These are phyloP conservation scores for Spongilla lacustris DNA, from an alignment of 37 sponge, comb jelly and placozoan genomes.

Conservation along the genomic window DNA sequence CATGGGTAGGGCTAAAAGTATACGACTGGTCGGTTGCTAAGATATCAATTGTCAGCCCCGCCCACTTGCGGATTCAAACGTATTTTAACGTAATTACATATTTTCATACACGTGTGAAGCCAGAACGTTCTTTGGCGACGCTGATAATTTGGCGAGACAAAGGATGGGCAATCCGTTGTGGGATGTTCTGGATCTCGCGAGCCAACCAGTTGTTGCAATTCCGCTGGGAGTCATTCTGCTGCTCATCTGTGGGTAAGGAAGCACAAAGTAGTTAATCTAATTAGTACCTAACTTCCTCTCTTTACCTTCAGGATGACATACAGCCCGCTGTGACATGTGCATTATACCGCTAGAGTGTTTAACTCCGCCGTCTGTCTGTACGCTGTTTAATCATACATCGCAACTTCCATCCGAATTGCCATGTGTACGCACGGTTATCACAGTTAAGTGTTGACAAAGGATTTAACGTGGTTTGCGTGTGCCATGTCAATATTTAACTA, in stretches of 20 bases:
- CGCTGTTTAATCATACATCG: no score
- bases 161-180: neutral
- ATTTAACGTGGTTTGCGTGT: no score
- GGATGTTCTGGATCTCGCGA: neutral
- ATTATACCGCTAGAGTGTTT: no score
- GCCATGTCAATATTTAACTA: no score
- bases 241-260: neutral
- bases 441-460: no score
- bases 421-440: no score
- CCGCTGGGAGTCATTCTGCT: neutral
- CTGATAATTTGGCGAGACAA: neutral
- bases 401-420: no score
- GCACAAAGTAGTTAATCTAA: neutral
- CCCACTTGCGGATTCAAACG: neutral
- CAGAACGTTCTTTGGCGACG: no score
- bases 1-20: neutral
- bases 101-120: no score
- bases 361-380: no score
- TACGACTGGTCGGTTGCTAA: neutral
- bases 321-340: neutral
- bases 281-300: neutral
- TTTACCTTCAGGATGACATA: neutral
- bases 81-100: neutral
- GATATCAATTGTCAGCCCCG: neutral
- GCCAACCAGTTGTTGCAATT: neutral